Conservation (phyloP, 2,888 invertebrate genomes). For the Pristionchus maxplancki region DNA sequence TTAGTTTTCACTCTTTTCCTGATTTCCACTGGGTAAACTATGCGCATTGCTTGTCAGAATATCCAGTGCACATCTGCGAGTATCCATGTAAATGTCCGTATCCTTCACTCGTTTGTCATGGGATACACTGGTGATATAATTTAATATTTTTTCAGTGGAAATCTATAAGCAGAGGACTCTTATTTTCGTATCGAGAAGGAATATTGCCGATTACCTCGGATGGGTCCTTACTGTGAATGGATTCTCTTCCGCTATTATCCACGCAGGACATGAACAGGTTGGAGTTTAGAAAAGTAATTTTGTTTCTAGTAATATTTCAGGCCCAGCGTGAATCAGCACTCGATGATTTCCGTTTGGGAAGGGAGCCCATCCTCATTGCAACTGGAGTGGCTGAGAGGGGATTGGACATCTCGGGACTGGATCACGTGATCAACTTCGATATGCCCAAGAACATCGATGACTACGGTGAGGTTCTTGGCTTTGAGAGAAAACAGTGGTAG, state of each 20-base stretch:
- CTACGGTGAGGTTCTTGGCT: constrained; percentile 69
- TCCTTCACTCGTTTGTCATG: too few species aligned
- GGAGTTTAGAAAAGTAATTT: not conserved
- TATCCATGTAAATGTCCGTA: too few species aligned
- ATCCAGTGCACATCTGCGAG: too few species aligned
- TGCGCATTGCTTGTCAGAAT: too few species aligned
- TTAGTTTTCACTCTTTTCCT: too few species aligned
- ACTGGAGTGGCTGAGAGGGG: constrained; percentile 96
- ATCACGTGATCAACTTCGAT: constrained; percentile 79
- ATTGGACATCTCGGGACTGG: constrained; percentile 78
- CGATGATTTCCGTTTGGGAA: constrained; percentile 83
- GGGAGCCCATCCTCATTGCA: constrained; percentile 84
- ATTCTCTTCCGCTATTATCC: constrained; percentile 85
- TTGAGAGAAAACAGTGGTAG: not conserved
- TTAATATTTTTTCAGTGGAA: constrained; percentile 53
- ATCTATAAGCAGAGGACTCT: constrained; percentile 79
- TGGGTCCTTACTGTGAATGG: constrained; percentile 87
- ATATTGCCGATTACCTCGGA: constrained; percentile 92
- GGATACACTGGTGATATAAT: not conserved
- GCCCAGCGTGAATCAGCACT: constrained; percentile 86
- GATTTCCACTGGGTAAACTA: too few species aligned
- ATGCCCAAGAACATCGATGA: constrained; percentile 79
- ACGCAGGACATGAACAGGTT: constrained; percentile 80
- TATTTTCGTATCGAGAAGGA: constrained; percentile 93
- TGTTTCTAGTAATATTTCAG: constrained; percentile 81